phyloP scores from a whole-genome alignment of 1,140 invertebrate species.

The Papilio helenus region DNA sequence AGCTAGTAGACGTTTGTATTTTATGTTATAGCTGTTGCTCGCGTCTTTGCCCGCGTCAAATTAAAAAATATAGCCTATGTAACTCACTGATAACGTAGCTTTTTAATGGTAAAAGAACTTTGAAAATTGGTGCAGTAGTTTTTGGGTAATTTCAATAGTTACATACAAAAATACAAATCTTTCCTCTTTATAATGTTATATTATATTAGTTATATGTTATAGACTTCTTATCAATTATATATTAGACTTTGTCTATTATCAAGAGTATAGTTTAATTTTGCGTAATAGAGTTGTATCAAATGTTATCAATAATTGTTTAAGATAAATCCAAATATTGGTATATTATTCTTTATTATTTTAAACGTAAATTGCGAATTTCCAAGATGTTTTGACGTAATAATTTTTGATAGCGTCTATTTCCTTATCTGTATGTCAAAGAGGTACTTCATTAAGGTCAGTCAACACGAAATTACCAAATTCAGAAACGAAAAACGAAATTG shows the following conservation, averaged over 20 bases:
- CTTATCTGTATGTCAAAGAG: background rate
- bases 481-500: background rate
- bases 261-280: constrained; percentile 1
- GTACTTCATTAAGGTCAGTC: background rate
- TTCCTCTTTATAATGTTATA: too few relatives aligned
- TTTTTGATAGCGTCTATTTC: background rate
- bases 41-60: too few relatives aligned
- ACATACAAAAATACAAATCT: too few relatives aligned
- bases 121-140: too few relatives aligned
- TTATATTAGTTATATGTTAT: too few relatives aligned
- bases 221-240: background rate
- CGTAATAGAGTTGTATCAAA: constrained; percentile 17
- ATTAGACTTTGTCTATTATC: constrained; percentile 9
- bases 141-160: too few relatives aligned
- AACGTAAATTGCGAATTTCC: background rate
- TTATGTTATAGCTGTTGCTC: too few relatives aligned
- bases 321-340: background rate
- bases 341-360: background rate
- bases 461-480: background rate
- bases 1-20: too few relatives aligned
- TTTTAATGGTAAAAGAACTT: too few relatives aligned
- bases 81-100: too few relatives aligned
- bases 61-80: too few relatives aligned
- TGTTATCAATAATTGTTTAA: constrained; percentile 7
- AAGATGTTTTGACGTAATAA: background rate